phyloP scores from a whole-genome alignment of 2,888 invertebrate genomes.

The Pharmacophagus antenor region DNA sequence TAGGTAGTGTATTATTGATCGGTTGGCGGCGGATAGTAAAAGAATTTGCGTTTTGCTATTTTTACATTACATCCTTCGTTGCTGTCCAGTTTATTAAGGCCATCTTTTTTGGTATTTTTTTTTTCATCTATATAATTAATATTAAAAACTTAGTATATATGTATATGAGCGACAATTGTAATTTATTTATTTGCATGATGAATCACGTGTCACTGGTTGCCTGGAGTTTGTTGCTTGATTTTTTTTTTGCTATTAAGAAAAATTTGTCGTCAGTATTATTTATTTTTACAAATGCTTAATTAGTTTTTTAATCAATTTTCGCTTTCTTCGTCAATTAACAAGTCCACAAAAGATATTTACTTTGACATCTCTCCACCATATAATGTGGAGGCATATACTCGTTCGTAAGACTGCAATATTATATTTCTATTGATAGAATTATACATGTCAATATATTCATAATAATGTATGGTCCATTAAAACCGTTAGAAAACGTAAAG shows the following conservation, averaged over 20 bases:
- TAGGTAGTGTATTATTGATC: conserved; percentile 1
- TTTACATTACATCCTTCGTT: background rate
- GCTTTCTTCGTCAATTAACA: too few relatives aligned
- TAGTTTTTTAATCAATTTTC: too few relatives aligned
- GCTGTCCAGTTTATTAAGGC: background rate
- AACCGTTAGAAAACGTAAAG: too few relatives aligned
- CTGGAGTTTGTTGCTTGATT: too few relatives aligned
- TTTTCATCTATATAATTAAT: background rate
- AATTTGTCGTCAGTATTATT: too few relatives aligned
- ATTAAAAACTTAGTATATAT: background rate
- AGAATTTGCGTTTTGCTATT: background rate
- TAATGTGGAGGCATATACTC: too few relatives aligned
- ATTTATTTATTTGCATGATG: background rate
- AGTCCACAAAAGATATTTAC: too few relatives aligned
- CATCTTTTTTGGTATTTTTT: background rate
- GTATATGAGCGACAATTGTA: background rate
- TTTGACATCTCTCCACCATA: too few relatives aligned
- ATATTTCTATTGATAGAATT: background rate
- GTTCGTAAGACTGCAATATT: background rate
- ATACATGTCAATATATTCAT: background rate
- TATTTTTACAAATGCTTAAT: too few relatives aligned
- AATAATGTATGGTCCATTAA: background rate
- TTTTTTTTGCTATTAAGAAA: too few relatives aligned
- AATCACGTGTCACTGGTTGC: too few relatives aligned
- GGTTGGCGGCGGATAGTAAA: background rate